Conservation (phyloP, 2,797 vertebrate species). For the Pipistrellus nathusii region DNA sequence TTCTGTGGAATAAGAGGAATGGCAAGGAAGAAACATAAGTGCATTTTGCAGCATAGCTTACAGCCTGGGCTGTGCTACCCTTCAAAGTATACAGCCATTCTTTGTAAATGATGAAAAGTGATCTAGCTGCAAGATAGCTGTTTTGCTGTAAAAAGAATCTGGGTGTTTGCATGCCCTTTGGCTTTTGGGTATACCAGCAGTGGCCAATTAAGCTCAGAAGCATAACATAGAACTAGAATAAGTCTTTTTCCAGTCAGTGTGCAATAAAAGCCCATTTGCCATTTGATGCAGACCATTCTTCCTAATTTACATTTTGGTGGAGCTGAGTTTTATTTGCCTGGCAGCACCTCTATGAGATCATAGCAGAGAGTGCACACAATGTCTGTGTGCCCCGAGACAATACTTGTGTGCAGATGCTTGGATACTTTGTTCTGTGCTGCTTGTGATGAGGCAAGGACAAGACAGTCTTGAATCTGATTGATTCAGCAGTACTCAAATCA, state of each 20-base stretch:
- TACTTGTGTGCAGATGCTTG: neutral
- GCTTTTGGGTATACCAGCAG: neutral
- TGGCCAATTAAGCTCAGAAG: slow-evolving; percentile 33
- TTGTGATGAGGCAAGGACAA: neutral
- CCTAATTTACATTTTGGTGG: neutral
- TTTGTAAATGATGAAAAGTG: neutral
- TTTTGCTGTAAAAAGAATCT: neutral
- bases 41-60: neutral
- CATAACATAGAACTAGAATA: neutral
- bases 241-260: neutral
- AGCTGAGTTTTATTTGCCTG: neutral
- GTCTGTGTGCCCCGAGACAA: neutral
- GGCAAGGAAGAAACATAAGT: neutral
- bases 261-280: slow-evolving; percentile 3
- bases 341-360: neutral
- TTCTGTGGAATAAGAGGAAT: neutral
- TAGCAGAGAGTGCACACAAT: neutral
- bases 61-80: neutral
- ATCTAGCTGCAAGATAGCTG: neutral
- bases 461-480: neutral
- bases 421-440: neutral
- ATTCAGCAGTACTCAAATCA: too few species aligned
- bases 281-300: slow-evolving; percentile 9
- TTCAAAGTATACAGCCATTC: neutral
- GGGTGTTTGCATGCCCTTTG: neutral